Conservation (phyloP, 2,113 vertebrate species). For the Ariopsis seemanni region DNA sequence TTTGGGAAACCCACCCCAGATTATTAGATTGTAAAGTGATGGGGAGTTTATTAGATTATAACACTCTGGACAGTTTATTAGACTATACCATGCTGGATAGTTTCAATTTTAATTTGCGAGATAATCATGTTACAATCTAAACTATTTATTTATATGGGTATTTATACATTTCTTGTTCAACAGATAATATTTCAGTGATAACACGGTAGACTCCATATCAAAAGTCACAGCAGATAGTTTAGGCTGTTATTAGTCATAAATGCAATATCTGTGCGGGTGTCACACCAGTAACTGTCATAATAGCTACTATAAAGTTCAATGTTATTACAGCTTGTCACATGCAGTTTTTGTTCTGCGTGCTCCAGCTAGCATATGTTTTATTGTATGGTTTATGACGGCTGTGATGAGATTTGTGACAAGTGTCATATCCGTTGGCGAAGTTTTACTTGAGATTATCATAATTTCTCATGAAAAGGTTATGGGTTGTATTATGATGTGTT, state of each 20-base stretch:
- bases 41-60: no score
- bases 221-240: neutral
- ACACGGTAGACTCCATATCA: neutral
- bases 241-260: neutral
- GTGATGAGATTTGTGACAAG: slow-evolving; percentile 11
- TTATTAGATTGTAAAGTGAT: no score
- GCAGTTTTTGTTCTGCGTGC: neutral
- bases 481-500: neutral
- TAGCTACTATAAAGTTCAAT: neutral
- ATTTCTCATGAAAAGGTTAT: slow-evolving; percentile 1
- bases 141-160: neutral
- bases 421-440: neutral
- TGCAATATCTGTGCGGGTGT: neutral
- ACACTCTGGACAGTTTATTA: no score
- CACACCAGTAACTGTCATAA: neutral
- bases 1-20: no score
- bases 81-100: no score
- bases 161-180: neutral
- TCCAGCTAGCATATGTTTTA: neutral
- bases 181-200: neutral
- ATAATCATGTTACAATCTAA: no score
- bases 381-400: neutral
- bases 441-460: neutral
- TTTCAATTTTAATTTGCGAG: no score
- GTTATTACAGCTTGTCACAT: neutral